phyloP scores from a whole-genome alignment of 2,888 invertebrate genomes.

The Rhingia rostrata region DNA sequence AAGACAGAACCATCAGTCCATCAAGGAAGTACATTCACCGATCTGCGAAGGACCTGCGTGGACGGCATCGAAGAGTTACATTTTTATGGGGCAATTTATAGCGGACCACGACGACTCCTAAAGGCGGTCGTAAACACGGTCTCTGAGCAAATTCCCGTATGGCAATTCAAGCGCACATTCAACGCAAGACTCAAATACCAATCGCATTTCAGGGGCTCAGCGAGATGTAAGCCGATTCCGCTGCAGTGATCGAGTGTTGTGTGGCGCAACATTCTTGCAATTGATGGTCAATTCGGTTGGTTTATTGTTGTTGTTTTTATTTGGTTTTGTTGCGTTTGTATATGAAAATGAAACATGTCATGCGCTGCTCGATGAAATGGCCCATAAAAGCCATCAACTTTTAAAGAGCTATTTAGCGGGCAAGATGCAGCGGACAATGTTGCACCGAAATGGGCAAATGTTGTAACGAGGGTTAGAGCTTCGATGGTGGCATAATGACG shows the following conservation, averaged over 20 bases:
- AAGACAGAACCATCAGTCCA: conserved; percentile 46
- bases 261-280: conserved; percentile 68
- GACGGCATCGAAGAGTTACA: conserved; percentile 30
- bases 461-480: conserved; percentile 43
- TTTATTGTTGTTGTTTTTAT: conserved; percentile 60
- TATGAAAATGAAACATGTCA: conserved; percentile 32
- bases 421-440: conserved; percentile 63
- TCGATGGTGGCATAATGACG: conserved; percentile 8
- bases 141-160: conserved; percentile 21
- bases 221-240: conserved; percentile 36
- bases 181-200: conserved; percentile 53
- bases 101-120: conserved; percentile 44
- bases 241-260: conserved; percentile 22
- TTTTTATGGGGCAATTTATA: conserved; percentile 67
- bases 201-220: conserved; percentile 56
- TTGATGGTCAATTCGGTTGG: conserved; percentile 71
- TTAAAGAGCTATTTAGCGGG: conserved; percentile 72
- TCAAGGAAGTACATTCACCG: conserved; percentile 57
- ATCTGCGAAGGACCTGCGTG: conserved; percentile 3
- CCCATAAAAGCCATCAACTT: conserved; percentile 73
- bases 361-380: conserved; percentile 57
- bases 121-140: conserved; percentile 53
- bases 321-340: neutral
- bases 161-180: conserved; percentile 74
- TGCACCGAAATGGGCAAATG: conserved; percentile 48